Evolutionary conservation across 1,140 invertebrate genomes (phyloP).

Genomic region (Trachymyrmex septentrionalis): DNA sequence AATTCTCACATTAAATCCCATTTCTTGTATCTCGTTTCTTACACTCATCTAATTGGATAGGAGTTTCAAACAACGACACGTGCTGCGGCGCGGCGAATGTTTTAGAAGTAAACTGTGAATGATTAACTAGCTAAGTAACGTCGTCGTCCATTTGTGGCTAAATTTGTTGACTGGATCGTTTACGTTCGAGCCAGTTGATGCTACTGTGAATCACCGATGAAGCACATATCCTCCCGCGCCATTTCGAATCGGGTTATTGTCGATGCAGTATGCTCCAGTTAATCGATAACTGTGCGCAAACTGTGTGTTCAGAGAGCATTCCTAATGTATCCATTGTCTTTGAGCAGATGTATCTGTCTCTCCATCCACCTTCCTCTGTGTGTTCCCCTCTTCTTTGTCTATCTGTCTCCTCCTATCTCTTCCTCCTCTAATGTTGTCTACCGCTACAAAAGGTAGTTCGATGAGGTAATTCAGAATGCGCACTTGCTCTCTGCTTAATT

Average conservation of each 20-base stretch:
- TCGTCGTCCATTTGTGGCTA: conserved; percentile 24
- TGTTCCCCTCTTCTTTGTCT: conserved; percentile 36
- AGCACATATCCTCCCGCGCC: conserved; percentile 69
- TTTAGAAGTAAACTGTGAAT: conserved; percentile 35
- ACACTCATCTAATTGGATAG: no score
- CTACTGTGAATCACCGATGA: conserved; percentile 73
- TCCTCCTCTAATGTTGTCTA: conserved; percentile 36
- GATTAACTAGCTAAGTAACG: conserved; percentile 34
- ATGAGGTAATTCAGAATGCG: conserved; percentile 55
- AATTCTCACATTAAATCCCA: not conserved
- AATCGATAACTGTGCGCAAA: conserved; percentile 78
- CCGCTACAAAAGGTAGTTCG: conserved; percentile 66
- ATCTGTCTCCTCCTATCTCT: not conserved
- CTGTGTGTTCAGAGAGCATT: conserved; percentile 78
- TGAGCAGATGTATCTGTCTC: conserved; percentile 65
- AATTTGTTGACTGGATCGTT: conserved; percentile 71
- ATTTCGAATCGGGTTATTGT: conserved; percentile 69
- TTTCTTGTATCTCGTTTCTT: not conserved
- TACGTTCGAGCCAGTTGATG: conserved; percentile 57
- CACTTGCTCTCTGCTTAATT: conserved; percentile 71
- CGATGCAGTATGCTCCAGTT: conserved; percentile 72
- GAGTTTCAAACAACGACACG: not conserved
- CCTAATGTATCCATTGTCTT: conserved; percentile 81
- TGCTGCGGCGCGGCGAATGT: not conserved
- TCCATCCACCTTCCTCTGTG: not conserved